Evolutionary conservation across 2,888 invertebrate genomes (phyloP).

Genomic region (Ommatoiulus sabulosus): DNA sequence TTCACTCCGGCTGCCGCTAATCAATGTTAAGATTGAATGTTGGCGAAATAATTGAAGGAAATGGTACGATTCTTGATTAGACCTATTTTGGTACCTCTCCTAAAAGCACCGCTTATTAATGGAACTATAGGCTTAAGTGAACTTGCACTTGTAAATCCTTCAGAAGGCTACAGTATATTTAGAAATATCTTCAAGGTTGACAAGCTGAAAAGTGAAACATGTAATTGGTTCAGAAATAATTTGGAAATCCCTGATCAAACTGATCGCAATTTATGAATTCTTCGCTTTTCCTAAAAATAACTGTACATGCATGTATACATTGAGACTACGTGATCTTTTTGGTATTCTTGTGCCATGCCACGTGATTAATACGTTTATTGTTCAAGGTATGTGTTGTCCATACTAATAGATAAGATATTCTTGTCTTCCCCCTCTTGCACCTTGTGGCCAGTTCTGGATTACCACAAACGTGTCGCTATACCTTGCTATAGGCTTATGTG

Average conservation of each 20-base stretch:
- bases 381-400: neutral
- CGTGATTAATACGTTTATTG: neutral
- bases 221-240: neutral
- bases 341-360: neutral
- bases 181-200: neutral
- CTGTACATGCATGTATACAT: neutral
- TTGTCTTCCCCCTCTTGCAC: neutral
- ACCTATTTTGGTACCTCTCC: neutral
- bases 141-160: slow-evolving; percentile 1
- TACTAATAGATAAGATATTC: neutral
- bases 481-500: too few species aligned
- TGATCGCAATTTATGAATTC: neutral
- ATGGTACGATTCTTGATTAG: neutral
- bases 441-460: too few species aligned
- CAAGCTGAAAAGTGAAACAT: neutral
- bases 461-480: too few species aligned
- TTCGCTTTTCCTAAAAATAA: neutral
- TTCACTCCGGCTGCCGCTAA: too few species aligned
- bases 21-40: too few species aligned
- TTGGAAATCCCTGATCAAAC: neutral
- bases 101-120: neutral
- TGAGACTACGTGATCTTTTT: neutral
- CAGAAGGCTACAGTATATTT: neutral
- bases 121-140: neutral
- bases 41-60: too few species aligned